Base-by-base conservation (phyloP, 2,797 vertebrate genomes). In the Pipistrellus nathusii region DNA sequence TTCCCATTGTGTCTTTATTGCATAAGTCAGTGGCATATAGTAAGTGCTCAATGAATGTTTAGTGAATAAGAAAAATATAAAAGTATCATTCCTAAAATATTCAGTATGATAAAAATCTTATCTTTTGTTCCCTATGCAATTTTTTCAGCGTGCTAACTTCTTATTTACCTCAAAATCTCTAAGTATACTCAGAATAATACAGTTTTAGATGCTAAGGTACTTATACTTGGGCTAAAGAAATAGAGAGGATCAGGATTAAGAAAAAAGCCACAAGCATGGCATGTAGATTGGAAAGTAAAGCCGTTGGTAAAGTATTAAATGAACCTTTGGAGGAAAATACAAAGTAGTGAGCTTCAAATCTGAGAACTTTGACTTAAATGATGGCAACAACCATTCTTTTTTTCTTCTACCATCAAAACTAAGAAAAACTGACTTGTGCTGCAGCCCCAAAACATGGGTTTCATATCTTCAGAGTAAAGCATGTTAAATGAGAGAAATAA, bases 401-500 rank as follows among this genome's bases (percentile, higher is more conserved):
- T 48, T 71, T 81, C 1, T 13, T 76, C 12, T 15, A 77, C 35
- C 21, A 10, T 6, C 25, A 86, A 91, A 90, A 89, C 7, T 11
- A 64, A 59, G n/a, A 48, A 73, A 95, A 94, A 25, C 2, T 59
- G 18, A 46, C 17, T 62, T 66, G 8, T 15, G 7, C 15, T 64
- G 9, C 5, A 66, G 23, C 55, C 76, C 23, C 91, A 92, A 83
- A 20, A 86, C 62, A 25, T 9, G 71, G 18, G n/a, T 55, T 78
- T 84, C 64, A n/a, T 38, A 93, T 90, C 84, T 84, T 81, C 35
- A 90, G 38, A 88, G 27, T 30, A 75, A 81, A 69, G 10, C 11
- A 14, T 53, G 25, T 46, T 73, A 59, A 59, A 85, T 53, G 27
- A 92, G 32, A 96, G 48, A 59, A 57, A 84, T 27, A 78, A 90